Percentiles rank a stretch among this genome's conserved stretches.
Conservation (phyloP, 2,797 vertebrate species). For the Uromys caudimaculatus region DNA sequence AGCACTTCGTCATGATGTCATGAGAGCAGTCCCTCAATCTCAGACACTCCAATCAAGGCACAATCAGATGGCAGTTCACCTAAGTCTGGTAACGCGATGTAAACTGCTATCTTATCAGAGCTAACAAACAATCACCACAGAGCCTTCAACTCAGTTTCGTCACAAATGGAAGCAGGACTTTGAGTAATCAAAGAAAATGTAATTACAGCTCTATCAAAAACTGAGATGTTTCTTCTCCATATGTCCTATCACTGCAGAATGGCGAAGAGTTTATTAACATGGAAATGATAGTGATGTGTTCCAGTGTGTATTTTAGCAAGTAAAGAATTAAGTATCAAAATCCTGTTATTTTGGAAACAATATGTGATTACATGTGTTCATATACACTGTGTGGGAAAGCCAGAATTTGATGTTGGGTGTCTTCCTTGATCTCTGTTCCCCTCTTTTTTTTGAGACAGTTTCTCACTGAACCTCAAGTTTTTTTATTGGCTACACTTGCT, state of each 20-base stretch:
- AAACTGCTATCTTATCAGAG: not conserved
- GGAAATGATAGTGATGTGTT: not conserved
- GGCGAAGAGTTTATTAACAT: not conserved
- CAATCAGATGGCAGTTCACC: not conserved
- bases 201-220: not conserved
- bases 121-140: not conserved
- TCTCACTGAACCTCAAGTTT: not conserved
- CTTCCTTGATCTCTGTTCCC: not conserved
- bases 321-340: not conserved
- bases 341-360: not conserved
- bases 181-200: not conserved
- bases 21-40: not conserved
- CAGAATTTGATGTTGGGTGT: not conserved
- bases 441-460: not conserved
- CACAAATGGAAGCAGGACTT: not conserved
- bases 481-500: not conserved
- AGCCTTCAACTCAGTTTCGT: not conserved
- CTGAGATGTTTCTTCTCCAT: not conserved
- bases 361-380: not conserved
- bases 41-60: not conserved
- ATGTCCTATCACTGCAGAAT: not conserved
- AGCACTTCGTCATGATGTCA: not conserved
- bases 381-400: not conserved
- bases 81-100: not conserved
- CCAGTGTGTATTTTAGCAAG: not conserved